phyloP scores from a whole-genome alignment of 2,888 invertebrate species.

The Dasypolia templi region DNA sequence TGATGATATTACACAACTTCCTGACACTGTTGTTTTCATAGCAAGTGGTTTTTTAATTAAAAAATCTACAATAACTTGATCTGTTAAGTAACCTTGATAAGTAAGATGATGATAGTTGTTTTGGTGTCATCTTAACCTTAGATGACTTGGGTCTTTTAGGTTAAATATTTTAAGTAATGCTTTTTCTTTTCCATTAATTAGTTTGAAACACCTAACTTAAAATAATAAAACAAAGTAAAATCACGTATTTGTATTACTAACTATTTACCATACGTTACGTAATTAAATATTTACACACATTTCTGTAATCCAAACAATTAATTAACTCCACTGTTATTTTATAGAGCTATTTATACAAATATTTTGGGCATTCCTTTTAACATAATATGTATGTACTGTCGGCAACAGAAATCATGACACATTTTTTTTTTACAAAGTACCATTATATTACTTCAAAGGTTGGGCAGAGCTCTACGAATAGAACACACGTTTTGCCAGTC shows the following conservation, averaged over 20 bases:
- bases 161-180: neutral
- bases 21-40: neutral
- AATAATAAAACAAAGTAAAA: slow-evolving; percentile 1
- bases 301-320: slow-evolving; percentile 26
- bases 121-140: neutral
- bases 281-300: slow-evolving; percentile 47
- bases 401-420: neutral
- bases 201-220: neutral
- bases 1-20: neutral
- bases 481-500: neutral
- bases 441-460: neutral
- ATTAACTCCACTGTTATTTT: slow-evolving; percentile 32
- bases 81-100: neutral
- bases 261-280: slow-evolving; percentile 7
- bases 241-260: no score
- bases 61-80: neutral
- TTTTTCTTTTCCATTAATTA: neutral
- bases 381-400: slow-evolving; percentile 33
- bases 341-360: slow-evolving; percentile 25
- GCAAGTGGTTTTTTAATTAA: neutral
- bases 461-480: neutral
- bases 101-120: neutral
- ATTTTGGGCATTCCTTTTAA: slow-evolving; percentile 48
- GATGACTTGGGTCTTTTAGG: neutral
- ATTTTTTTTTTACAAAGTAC: neutral